Base-by-base conservation (phyloP, 2,113 vertebrate genomes). In the Anarhynchus alexandrinus region DNA sequence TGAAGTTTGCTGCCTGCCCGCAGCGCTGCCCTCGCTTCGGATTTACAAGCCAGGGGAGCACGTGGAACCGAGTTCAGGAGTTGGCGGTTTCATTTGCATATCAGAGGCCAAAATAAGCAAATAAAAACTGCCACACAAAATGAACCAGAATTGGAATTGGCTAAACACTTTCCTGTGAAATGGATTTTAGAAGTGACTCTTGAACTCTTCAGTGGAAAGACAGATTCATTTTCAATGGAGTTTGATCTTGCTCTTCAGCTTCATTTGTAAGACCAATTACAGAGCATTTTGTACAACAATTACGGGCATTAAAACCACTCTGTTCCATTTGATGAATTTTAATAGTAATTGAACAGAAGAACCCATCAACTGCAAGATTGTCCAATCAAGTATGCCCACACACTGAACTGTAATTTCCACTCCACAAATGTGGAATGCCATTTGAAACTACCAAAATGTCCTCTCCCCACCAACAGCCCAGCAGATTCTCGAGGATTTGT, bases 291-390 rank as follows among this genome's bases (percentile, higher is more conserved):
- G 97, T 97, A 97, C 96, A 97, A 98, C 98, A 98, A 98, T 98
- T 98, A 98, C 90, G 5, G 58, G 92, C 94, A 73, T 98, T 98
- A 97, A 98, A 98, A 96, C 97, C 97, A 94, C 97, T 98, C 94
- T 95, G 98, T 98, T 98, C 98, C 97, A 51, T 98, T 96, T 98
- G 98, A 98, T 98, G 98, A 97, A 98, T 98, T 98, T 98, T 98
- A 98, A 97, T 98, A 96, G 98, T 97, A 98, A 98, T 98, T 98
- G 98, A 98, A 98, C 97, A 97, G 98, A 98, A 97, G 97, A 98
- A 98, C 95, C 97, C 95, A 98, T 98, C 98, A 97, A 82, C 77
- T 86, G 93, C 96, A 96, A 98, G 96, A 97, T 58, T 94, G 97
- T 98, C 97, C 98, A 96, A 93, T 93, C 97, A 98, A 98, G 96